Conservation (phyloP, 1,140 invertebrate genomes). For the Nephila pilipes region DNA sequence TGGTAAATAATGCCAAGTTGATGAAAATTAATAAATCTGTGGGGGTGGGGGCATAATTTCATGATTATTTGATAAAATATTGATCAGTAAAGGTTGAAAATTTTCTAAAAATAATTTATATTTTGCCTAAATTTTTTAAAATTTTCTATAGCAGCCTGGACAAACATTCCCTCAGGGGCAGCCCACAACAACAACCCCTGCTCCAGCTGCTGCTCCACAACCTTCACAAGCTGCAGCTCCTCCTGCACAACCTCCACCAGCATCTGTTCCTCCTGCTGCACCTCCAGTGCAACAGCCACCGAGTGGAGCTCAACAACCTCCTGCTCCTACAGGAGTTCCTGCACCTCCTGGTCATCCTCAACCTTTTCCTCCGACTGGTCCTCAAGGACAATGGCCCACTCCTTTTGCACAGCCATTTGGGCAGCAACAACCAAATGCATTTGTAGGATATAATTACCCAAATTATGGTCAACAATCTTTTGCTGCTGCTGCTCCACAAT, state of each 20-base stretch:
- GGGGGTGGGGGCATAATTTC: too few species aligned
- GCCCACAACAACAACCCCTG: conserved; percentile 57
- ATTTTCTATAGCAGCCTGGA: conserved; percentile 29
- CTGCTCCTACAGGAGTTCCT: conserved; percentile 69
- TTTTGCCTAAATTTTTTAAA: neutral
- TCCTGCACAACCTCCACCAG: conserved; percentile 60
- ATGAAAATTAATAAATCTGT: too few species aligned
- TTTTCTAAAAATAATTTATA: neutral
- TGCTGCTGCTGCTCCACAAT: conserved; percentile 56
- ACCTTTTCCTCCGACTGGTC: conserved; percentile 62
- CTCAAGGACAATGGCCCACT: conserved; percentile 57
- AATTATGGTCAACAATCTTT: conserved; percentile 64
- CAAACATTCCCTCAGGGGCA: conserved; percentile 60
- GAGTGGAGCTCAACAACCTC: conserved; percentile 59
- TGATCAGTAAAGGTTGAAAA: neutral
- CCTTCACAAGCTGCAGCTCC: conserved; percentile 64
- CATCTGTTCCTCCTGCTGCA: conserved; percentile 62
- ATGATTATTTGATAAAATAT: too few species aligned
- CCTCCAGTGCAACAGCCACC: conserved; percentile 65
- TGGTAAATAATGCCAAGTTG: too few species aligned
- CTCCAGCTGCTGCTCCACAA: conserved; percentile 53
- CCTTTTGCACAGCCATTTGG: conserved; percentile 34
- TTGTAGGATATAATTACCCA: conserved; percentile 71
- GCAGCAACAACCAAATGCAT: conserved; percentile 68
- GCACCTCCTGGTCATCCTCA: conserved; percentile 71